These are phyloP conservation scores for Stomatorhinus walkeri DNA, from an alignment of 2,797 vertebrate species.

Conservation along the genomic window DNA sequence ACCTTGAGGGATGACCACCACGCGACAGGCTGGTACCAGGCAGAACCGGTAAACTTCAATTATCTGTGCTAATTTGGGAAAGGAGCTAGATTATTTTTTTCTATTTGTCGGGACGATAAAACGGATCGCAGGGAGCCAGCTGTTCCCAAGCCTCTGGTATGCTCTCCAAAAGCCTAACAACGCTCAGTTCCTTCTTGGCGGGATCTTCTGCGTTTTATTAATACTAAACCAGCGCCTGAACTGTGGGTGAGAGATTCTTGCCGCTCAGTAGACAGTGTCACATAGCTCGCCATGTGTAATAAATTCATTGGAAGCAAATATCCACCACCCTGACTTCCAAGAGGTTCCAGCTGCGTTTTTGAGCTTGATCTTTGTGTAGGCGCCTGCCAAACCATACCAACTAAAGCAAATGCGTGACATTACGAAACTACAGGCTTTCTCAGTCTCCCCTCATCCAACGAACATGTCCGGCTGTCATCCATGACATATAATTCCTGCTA, in stretches of 20 bases:
- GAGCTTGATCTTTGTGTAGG: neutral
- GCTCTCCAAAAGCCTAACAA: neutral
- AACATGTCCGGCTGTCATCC: slow-evolving; percentile 51
- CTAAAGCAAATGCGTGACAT: neutral
- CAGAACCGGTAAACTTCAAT: neutral
- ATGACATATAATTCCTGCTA: slow-evolving; percentile 56
- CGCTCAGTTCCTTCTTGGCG: neutral
- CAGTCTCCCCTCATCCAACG: slow-evolving; percentile 49
- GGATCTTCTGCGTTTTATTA: neutral
- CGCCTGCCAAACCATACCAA: neutral
- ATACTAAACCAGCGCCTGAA: neutral
- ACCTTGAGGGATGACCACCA: neutral
- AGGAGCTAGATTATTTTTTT: neutral
- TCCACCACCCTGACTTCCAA: neutral
- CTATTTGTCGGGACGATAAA: neutral
- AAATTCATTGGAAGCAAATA: neutral
- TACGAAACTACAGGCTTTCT: slow-evolving; percentile 36
- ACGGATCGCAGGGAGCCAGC: neutral
- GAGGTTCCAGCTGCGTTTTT: neutral
- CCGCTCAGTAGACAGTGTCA: neutral
- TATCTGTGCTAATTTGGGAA: neutral
- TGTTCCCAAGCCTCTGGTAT: neutral
- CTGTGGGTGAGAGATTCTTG: neutral
- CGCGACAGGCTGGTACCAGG: neutral
- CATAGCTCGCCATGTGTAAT: neutral